These are phyloP conservation scores for Temnothorax longispinosus DNA, from an alignment of 1,140 invertebrate species.

Conservation along the genomic window DNA sequence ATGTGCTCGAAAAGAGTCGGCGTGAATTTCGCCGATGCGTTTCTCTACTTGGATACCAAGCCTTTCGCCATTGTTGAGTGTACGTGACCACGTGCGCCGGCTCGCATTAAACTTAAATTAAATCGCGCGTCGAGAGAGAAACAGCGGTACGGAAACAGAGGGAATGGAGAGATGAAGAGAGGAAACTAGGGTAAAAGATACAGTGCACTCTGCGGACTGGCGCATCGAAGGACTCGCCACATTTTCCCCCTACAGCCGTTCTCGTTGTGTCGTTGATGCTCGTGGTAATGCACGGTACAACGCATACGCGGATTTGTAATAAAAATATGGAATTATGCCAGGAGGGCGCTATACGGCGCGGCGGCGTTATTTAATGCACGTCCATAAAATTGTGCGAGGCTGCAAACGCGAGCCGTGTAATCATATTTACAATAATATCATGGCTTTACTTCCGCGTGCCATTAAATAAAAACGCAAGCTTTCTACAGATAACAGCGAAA, in stretches of 20 bases:
- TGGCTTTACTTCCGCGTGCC: neutral
- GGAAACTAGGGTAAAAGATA: slow-evolving; percentile 31
- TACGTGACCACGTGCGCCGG: slow-evolving; percentile 54
- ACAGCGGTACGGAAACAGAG: slow-evolving; percentile 2
- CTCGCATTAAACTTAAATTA: slow-evolving; percentile 56
- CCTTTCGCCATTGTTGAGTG: slow-evolving; percentile 50
- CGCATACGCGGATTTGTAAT: slow-evolving; percentile 11
- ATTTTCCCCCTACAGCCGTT: slow-evolving; percentile 18
- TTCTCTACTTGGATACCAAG: slow-evolving; percentile 46
- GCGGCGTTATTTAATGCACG: slow-evolving; percentile 31
- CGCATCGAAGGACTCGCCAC: slow-evolving; percentile 44
- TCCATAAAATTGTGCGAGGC: slow-evolving; percentile 37
- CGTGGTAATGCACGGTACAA: slow-evolving; percentile 20
- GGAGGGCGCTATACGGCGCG: neutral
- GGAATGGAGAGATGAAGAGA: slow-evolving; percentile 11
- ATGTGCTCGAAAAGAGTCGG: slow-evolving; percentile 24
- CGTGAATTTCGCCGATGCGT: slow-evolving; percentile 54
- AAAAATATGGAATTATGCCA: slow-evolving; percentile 52
- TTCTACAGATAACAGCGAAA: neutral
- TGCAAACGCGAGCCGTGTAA: neutral
- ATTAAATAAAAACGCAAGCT: neutral
- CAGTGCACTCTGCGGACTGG: slow-evolving; percentile 17
- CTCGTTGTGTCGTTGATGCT: slow-evolving; percentile 36
- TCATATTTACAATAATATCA: slow-evolving; percentile 31
- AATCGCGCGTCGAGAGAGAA: slow-evolving; percentile 43